phyloP scores from a whole-genome alignment of 2,888 invertebrate species.

The Strigamia crassipes region DNA sequence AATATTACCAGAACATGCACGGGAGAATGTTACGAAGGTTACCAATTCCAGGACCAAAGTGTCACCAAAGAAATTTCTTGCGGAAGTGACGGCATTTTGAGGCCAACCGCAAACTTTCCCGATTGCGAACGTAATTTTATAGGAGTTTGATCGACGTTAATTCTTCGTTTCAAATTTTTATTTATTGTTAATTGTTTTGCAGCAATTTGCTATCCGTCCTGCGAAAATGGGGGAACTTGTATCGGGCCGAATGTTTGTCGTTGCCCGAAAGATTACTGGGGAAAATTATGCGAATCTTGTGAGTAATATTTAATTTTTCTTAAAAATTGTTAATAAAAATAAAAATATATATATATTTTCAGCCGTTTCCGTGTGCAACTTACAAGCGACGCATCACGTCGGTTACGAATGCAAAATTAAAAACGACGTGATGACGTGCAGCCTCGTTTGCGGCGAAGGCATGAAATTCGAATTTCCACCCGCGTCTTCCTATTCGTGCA shows the following conservation, averaged over 20 bases:
- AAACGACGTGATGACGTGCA: slow-evolving; percentile 66
- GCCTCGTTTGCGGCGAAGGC: slow-evolving; percentile 70
- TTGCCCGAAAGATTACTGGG: slow-evolving; percentile 73
- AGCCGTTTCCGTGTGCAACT: not conserved
- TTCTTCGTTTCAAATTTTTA: not conserved
- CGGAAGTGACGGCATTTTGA: slow-evolving; percentile 52
- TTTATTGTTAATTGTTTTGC: slow-evolving; percentile 52
- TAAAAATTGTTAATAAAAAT: too few relatives aligned
- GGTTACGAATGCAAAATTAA: slow-evolving; percentile 66
- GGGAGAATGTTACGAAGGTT: slow-evolving; percentile 50
- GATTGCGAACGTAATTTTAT: slow-evolving; percentile 71
- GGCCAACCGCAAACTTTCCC: slow-evolving; percentile 59
- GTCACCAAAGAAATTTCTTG: slow-evolving; percentile 50
- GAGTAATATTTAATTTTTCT: slow-evolving; percentile 53
- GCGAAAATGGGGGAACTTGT: slow-evolving; percentile 81
- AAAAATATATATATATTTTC: not conserved
- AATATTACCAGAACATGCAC: not conserved
- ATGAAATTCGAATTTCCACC: slow-evolving; percentile 68
- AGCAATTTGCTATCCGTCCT: slow-evolving; percentile 73
- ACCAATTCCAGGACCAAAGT: slow-evolving; percentile 51
- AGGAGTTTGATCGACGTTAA: slow-evolving; percentile 49
- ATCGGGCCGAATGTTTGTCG: slow-evolving; percentile 76
- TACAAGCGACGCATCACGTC: not conserved
- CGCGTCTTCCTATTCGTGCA: slow-evolving; percentile 69
- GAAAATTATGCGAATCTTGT: slow-evolving; percentile 75